These are phyloP conservation scores for Nibea albiflora DNA, from an alignment of 2,113 vertebrate genomes.

Conservation along the genomic window DNA sequence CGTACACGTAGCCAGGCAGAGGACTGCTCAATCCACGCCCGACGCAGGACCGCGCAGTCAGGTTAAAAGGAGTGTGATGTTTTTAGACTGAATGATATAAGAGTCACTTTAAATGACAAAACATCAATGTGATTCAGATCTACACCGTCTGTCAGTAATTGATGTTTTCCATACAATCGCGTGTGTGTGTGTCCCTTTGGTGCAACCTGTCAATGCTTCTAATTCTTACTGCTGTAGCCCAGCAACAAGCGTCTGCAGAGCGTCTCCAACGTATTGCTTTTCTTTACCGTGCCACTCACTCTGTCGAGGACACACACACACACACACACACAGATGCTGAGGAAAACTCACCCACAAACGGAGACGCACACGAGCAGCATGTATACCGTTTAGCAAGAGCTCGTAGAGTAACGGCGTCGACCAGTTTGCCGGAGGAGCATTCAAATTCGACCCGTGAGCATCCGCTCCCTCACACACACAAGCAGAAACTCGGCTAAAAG, in stretches of 20 bases:
- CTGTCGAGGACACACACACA: conserved; percentile 1
- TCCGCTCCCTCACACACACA: conserved; percentile 6
- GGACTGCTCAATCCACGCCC: not conserved
- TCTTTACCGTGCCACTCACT: not conserved
- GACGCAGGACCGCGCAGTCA: not conserved
- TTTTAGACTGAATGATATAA: not conserved
- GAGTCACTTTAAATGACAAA: not conserved
- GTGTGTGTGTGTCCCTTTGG: not conserved
- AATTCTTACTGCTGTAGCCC: not conserved
- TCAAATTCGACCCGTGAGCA: conserved; percentile 63
- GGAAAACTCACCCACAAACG: conserved; percentile 31
- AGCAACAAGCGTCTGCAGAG: conserved; percentile 11
- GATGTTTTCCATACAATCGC: conserved; percentile 9
- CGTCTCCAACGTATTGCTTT: conserved; percentile 6
- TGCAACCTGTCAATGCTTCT: conserved; percentile 4
- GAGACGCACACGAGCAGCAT: conserved; percentile 35
- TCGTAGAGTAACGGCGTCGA: conserved; percentile 54
- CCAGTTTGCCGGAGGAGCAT: conserved; percentile 54
- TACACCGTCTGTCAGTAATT: not conserved
- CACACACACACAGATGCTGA: conserved; percentile 9
- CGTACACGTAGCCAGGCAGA: not conserved
- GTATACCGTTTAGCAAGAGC: conserved; percentile 62
- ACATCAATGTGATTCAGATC: conserved; percentile 26
- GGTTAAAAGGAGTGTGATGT: not conserved
- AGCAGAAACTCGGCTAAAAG: not conserved